A percentile compares a stretch with the other conserved stretches of the same genome.
phyloP scores from a whole-genome alignment of 2,113 vertebrate genomes.

The Alligator sinensis region DNA sequence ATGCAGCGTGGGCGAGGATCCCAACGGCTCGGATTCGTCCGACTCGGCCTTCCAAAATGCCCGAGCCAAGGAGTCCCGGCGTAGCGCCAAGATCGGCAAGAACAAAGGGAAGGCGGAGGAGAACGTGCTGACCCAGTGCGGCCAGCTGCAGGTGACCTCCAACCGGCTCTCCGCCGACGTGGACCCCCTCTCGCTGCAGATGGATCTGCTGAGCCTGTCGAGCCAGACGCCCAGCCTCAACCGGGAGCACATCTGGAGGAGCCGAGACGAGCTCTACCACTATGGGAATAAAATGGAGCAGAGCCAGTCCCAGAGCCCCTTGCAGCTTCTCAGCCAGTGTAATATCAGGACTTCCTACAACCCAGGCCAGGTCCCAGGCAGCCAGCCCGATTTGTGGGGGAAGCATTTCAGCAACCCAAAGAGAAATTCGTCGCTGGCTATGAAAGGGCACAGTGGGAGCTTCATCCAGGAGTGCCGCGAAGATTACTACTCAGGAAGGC shows the following conservation, averaged over 20 bases:
- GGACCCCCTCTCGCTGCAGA: slow-evolving; percentile 96
- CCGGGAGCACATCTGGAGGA: slow-evolving; percentile 93
- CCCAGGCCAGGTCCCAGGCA: slow-evolving; percentile 79
- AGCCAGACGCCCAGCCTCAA: slow-evolving; percentile 95
- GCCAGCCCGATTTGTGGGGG: slow-evolving; percentile 83
- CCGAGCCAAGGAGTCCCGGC: slow-evolving; percentile 92
- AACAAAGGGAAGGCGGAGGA: slow-evolving; percentile 84
- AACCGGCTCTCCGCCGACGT: slow-evolving; percentile 90
- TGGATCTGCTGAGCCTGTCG: slow-evolving; percentile 97
- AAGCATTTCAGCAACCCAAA: slow-evolving; percentile 88
- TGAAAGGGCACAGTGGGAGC: slow-evolving; percentile 90
- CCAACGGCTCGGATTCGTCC: slow-evolving; percentile 93
- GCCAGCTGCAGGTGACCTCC: slow-evolving; percentile 81
- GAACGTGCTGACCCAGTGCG: slow-evolving; percentile 73
- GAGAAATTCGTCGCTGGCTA: slow-evolving; percentile 86
- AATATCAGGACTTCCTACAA: slow-evolving; percentile 91
- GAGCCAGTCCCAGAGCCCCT: slow-evolving; percentile 84
- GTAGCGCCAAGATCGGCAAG: slow-evolving; percentile 91
- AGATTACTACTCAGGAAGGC: slow-evolving; percentile 88
- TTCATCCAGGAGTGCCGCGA: slow-evolving; percentile 89
- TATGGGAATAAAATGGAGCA: slow-evolving; percentile 86
- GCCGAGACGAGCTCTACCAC: slow-evolving; percentile 84
- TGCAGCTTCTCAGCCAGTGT: slow-evolving; percentile 95
- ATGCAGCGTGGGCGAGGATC: slow-evolving; percentile 93
- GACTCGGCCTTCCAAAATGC: slow-evolving; percentile 97